Evolutionary conservation across 2,113 vertebrate genomes (phyloP), one percentile per base, ranked within the genome.

Genomic region (Tetrao urogallus): DNA sequence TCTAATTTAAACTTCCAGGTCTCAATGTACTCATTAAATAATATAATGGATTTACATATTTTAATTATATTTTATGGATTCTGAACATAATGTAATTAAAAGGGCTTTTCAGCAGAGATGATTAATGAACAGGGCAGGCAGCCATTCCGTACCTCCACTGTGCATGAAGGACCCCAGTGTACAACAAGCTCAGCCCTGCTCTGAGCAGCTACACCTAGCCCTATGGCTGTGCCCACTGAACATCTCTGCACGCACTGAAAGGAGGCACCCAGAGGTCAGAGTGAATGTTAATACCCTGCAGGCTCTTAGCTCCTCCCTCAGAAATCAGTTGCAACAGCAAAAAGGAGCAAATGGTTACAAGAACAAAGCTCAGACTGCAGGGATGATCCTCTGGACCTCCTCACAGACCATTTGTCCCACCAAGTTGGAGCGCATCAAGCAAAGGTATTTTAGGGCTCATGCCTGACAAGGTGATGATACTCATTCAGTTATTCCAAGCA

Each of bases 51-150:
- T 97, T 97, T 98, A 97, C 97, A 98, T 97, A 97, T 97, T 97
- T 97, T 97, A 97, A 98, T 98, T 98, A 97, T 96, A 97, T 95
- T 97, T 97, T 97, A 98, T 98, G 93, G 97, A 97, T 97, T 97
- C 92, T 95, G 96, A 97, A 96, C 96, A 97, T 96, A 97, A 97
- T 96, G 95, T 97, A 97, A 97, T 97, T 97, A 96, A 94, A 90
- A 89, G 88, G 48, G 75, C 38, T 96, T 97, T 97, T 96, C 96
- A 94, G 82, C 63, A 93, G 86, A 67, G 71, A 86, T 96, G 96
- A 97, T 97, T 96, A 97, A 98, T 96, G 96, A 96, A 79, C 72
- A 71, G 90, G 81, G 90, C 89, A 91, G 80, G 71, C 82, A 63
- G 66, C 71, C 52, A 4, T 86, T 90, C 92, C 84, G 82, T 32